These are phyloP conservation scores for Nomada lathburiana DNA, from an alignment of 2,888 invertebrate genomes.

Conservation along the genomic window DNA sequence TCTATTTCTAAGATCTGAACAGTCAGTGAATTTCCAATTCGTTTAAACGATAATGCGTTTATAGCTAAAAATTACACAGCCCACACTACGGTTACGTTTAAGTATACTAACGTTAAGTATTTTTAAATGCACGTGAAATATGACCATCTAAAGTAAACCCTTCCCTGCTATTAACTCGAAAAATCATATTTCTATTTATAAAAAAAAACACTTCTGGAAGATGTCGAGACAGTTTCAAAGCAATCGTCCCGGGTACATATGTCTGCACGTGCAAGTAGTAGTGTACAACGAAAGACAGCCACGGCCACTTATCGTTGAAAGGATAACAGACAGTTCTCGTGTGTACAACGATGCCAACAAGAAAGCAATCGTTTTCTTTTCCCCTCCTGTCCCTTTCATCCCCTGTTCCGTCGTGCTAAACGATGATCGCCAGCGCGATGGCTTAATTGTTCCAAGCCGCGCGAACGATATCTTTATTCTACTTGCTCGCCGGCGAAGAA, in stretches of 20 bases:
- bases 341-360: background rate
- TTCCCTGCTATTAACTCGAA: too few relatives aligned
- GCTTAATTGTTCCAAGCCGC: constrained; percentile 57
- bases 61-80: too few relatives aligned
- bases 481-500: constrained; percentile 20
- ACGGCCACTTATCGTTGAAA: constrained; percentile 38
- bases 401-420: background rate
- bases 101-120: too few relatives aligned
- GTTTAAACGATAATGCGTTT: too few relatives aligned
- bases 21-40: too few relatives aligned
- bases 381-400: background rate
- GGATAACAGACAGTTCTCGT: constrained; percentile 20
- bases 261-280: constrained; percentile 3
- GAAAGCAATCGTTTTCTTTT: background rate
- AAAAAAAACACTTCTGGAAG: too few relatives aligned
- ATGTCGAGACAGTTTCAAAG: too few relatives aligned
- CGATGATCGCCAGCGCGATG: constrained; percentile 20
- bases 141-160: too few relatives aligned
- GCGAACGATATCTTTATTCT: constrained; percentile 59
- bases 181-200: too few relatives aligned
- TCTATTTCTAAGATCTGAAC: background rate
- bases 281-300: background rate
- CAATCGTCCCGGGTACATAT: background rate
- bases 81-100: too few relatives aligned
- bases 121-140: too few relatives aligned